phyloP scores from a whole-genome alignment of 2,113 vertebrate species.

The Tachysurus vachellii region DNA sequence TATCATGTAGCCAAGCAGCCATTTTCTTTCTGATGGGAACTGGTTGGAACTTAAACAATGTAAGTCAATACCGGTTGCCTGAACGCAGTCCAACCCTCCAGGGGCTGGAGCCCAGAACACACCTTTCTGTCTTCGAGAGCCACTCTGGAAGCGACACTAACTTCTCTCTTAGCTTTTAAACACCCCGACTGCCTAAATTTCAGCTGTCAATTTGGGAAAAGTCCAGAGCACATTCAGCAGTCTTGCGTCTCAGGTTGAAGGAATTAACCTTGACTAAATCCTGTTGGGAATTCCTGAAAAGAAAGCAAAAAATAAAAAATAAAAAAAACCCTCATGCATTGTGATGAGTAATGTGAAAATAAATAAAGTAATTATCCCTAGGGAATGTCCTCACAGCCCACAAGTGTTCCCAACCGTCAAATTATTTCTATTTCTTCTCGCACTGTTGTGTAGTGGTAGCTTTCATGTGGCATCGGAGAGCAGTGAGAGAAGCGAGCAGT shows the following conservation, averaged over 20 bases:
- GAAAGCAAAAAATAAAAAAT: no score
- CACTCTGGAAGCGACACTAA: neutral
- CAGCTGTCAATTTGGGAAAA: no score
- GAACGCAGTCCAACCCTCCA: neutral
- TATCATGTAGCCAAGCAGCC: neutral
- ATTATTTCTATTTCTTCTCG: constrained; percentile 33
- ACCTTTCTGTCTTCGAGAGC: neutral
- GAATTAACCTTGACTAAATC: neutral
- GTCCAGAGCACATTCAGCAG: neutral
- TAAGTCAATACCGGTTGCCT: neutral
- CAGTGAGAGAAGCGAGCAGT: neutral
- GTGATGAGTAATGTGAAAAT: constrained; percentile 2
- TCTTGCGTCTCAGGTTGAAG: neutral
- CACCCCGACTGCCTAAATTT: neutral
- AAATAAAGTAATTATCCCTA: constrained; percentile 11
- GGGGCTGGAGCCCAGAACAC: neutral
- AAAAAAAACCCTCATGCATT: neutral
- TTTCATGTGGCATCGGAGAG: constrained; percentile 21
- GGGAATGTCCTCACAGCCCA: constrained; percentile 23
- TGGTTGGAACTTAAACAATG: no score
- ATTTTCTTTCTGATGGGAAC: neutral
- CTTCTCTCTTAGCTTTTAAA: neutral
- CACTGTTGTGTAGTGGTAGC: constrained; percentile 3
- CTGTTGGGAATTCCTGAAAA: neutral
- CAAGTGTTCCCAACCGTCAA: constrained; percentile 31